Evolutionary conservation across 2,797 vertebrate genomes (phyloP).

Genomic region (Sylvia borin): DNA sequence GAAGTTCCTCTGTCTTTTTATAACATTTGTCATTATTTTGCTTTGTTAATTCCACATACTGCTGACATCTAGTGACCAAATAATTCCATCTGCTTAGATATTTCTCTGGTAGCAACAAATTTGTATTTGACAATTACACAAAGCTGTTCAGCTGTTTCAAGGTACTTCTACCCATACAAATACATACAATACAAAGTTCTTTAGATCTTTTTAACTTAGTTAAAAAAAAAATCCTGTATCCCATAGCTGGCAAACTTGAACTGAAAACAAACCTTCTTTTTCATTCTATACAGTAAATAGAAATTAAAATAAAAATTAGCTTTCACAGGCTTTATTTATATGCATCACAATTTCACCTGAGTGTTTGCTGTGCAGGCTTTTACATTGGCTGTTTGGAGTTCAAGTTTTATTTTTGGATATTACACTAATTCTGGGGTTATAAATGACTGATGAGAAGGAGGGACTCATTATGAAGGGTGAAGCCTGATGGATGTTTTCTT

Average conservation of each 20-base stretch:
- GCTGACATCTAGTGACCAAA: constrained; percentile 40
- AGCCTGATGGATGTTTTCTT: background rate
- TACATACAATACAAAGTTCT: background rate
- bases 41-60: background rate
- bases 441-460: background rate
- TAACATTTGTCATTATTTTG: background rate
- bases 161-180: background rate
- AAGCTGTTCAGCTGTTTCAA: background rate
- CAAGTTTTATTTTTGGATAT: background rate
- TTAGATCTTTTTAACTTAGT: background rate
- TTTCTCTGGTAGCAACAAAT: background rate
- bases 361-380: background rate
- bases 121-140: background rate
- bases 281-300: background rate
- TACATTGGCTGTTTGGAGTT: background rate
- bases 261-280: background rate
- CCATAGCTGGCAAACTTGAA: background rate
- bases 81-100: background rate
- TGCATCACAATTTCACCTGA: background rate
- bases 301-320: background rate
- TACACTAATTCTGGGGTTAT: background rate
- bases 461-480: background rate
- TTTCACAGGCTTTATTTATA: background rate
- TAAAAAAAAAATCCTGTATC: background rate
- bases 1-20: background rate